Base-by-base conservation (phyloP, 2,113 vertebrate species). In the Peucedramus taeniatus region DNA sequence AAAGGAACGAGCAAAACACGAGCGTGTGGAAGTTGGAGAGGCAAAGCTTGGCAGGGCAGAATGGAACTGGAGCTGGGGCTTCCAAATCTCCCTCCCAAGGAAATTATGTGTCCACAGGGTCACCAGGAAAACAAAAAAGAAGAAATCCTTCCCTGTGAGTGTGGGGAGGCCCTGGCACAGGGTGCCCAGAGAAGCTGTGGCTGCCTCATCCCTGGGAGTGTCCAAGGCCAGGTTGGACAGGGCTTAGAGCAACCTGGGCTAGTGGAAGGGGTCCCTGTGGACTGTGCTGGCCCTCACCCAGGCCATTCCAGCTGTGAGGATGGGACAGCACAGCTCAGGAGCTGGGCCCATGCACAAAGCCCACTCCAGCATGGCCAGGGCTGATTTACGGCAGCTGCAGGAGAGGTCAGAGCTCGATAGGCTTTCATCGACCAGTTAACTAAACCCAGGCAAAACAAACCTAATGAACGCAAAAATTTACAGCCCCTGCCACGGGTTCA, bases 391-490 rank as follows among this genome's bases (percentile, higher is more conserved):
- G 83, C 11, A 75, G 79, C 93, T 71, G 79, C 91, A n/a, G 75
- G 92, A 90, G 95, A 96, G 97, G 97, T 96, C 97, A 89, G 92
- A 66, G 89, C 90, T 94, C 28, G n/a, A 95, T 60, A 39, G 96
- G 75, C 90, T 96, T 92, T 66, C 97, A 98, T 94, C 40, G 92
- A 96, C 91, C 92, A 63, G 85, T 79, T 96, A 95, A 98, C 97
- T 98, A 97, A 81, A 94, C 51, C n/a, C 80, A 60, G 31, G 96
- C 90, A 93, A 97, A 97, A 92, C 91, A 97, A 97, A 96, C 96
- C 80, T n/a, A 89, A 92, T 10, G 65, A 94, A 95, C 49, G 81
- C 77, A 79, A 89, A 91, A 93, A 91, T 96, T 87, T 95, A 97
- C 37, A 11, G 57, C 94, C 84, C 80, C 84, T 19, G 18, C 80